Evolutionary conservation across 2,888 invertebrate genomes (phyloP), one percentile per base, ranked within the genome.

Genomic region (Drosophila ezoana): DNA sequence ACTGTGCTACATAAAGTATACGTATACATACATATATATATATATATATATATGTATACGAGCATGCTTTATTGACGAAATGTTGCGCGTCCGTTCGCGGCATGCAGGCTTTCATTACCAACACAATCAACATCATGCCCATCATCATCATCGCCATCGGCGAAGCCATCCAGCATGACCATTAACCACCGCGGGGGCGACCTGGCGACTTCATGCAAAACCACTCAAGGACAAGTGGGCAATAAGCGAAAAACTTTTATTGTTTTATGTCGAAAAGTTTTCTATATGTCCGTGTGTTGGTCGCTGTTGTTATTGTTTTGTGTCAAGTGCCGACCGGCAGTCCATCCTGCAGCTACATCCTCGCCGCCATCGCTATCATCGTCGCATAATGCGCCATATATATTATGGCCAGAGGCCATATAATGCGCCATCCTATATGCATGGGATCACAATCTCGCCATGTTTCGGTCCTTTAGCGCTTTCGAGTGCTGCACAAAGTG

Each of bases 221-320:
- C 76, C 81, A 87, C 89, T 85, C 89, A 89, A 89, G 85, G 89
- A 87, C 89, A 85, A 85, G 87, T 87, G 79, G 85, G 76, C 85
- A 89, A 89, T 87, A 89, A 89, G 85, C 87, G 87, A 81, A 87
- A 89, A 87, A 87, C 85, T 85, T 89, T 87, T 85, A 87, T 87
- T 89, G 85, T 85, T 85, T 89, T 79, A 89, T 85, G 87, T 84
- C 74, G 63, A 71, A 77, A 71, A 76, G 49, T 87, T 79, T 76
- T 68, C 73, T 62, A 35, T 61, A 47, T 72, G 43, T 60, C 28
- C 58, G 40, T 66, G 40, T 63, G 38, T 52, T 23, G 38, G 52
- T 53, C 41, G 40, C 43, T 66, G 57, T 44, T 67, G 59, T 53
- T 65, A 63, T 70, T 73, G 60, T 70, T 45, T 72, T 59, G 56